phyloP scores from a whole-genome alignment of 2,113 vertebrate species.

The Anas platyrhynchos region DNA sequence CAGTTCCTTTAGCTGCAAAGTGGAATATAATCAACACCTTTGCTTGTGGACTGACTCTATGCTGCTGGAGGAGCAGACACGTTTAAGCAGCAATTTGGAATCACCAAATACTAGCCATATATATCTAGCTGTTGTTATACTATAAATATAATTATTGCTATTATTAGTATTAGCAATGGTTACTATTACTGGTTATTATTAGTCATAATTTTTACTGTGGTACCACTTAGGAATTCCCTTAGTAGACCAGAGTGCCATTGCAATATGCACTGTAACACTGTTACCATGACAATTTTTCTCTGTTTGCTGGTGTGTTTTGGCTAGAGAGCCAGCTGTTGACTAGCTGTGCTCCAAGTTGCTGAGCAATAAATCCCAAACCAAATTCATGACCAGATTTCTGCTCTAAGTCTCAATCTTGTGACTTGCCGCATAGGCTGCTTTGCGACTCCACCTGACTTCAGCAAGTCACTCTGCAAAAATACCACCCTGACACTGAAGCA shows the following conservation, averaged over 20 bases:
- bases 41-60: neutral
- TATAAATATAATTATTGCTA: conserved; percentile 36
- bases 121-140: conserved; percentile 27
- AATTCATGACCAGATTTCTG: conserved; percentile 58
- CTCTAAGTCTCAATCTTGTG: neutral
- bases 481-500: neutral
- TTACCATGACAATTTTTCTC: conserved; percentile 57
- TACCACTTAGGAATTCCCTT: conserved; percentile 51
- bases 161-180: conserved; percentile 34
- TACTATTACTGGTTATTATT: conserved; percentile 42
- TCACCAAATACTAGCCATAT: conserved; percentile 43
- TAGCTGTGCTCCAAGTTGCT: conserved; percentile 49
- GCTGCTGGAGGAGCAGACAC: neutral
- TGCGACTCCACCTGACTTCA: neutral
- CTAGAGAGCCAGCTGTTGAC: conserved; percentile 55
- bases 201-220: conserved; percentile 46
- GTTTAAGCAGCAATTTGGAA: conserved; percentile 10
- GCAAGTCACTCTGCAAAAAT: neutral
- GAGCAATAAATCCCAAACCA: conserved; percentile 67
- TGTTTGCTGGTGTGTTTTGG: conserved; percentile 60
- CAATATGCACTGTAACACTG: neutral
- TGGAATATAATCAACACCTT: neutral
- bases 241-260: neutral
- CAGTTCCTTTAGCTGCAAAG: neutral
- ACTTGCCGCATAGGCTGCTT: neutral